Base-by-base conservation (phyloP, 2,797 vertebrate species). In the Steatocranus sp. region DNA sequence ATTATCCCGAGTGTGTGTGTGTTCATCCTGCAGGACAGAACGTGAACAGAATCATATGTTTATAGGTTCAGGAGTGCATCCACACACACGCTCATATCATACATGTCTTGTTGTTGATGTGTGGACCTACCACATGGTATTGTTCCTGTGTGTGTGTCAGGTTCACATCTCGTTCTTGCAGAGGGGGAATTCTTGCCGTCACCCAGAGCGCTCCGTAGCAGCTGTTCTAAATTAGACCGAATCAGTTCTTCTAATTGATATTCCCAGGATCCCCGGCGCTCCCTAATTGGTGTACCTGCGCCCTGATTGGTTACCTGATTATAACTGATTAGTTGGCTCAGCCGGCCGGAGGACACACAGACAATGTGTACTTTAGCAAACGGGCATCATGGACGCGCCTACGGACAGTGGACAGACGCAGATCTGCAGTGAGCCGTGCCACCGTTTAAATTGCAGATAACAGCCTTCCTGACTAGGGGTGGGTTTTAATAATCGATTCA, bases 191-290 rank as follows among this genome's bases (percentile, higher is more conserved):
- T 86, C 90, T 77, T 5, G 79, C 87, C 81, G 88, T 93, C 92
- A 92, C 92, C 92, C 76, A 34, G 86, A 89, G 92, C 76, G 70
- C 91, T 86, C 91, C 43, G 85, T 5, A 90, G 90, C 96, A 96
- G 94, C 94, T 96, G 96, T 90, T 95, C 87, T 70, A 84, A 91
- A 96, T 96, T 95, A 96, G 79, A 78, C 78, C 91, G 93, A 94
- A 95, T 95, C 92, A 94, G 90, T 51, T 88, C 83, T 58, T 85
- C 86, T 95, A 96, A 96, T 96, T 95, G 94, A 93, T 92, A 93
- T 92, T 92, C 89, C 91, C 91, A 89, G 87, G 90, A 92, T 92
- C 87, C 92, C 84, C 9, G 20, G 88, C 18, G 75, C 83, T 79
- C 86, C 84, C 83, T 95, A 95, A 95, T 94, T 94, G 91, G 92